These are phyloP conservation scores for Papilio machaon DNA, from an alignment of 1,140 invertebrate species.

Conservation along the genomic window DNA sequence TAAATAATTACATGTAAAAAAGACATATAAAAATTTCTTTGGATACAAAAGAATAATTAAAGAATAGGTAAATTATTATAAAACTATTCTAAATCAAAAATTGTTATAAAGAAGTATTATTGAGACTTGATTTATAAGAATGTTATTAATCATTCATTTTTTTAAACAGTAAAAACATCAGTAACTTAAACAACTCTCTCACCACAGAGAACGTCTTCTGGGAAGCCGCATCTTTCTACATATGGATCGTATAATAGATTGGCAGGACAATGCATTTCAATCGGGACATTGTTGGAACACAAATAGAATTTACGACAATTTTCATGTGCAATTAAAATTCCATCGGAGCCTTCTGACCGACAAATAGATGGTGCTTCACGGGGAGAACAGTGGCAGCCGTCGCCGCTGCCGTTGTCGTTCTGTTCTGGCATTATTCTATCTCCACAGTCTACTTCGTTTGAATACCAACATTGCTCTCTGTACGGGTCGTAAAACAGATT, in stretches of 20 bases:
- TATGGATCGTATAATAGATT: conserved; percentile 42
- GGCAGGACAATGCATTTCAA: conserved; percentile 36
- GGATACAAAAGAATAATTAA: not conserved
- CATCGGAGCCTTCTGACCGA: not conserved
- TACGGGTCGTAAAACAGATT: conserved; percentile 82
- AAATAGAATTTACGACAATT: conserved; percentile 29
- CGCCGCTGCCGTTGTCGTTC: conserved; percentile 1
- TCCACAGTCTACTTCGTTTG: conserved; percentile 78
- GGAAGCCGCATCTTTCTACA: conserved; percentile 63
- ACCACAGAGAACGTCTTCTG: conserved; percentile 77
- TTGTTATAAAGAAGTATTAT: not conserved
- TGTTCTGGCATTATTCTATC: conserved; percentile 45
- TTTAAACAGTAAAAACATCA: conserved; percentile 42
- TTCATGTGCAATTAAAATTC: conserved; percentile 28
- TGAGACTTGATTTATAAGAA: not conserved
- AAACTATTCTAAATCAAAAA: too few relatives aligned
- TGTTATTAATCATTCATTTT: not conserved
- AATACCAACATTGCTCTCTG: conserved; percentile 83
- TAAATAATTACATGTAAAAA: not conserved
- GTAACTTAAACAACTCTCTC: conserved; percentile 31
- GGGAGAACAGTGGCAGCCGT: conserved; percentile 48
- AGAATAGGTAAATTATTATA: not conserved
- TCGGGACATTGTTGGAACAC: conserved; percentile 27
- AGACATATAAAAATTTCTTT: not conserved
- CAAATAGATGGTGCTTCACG: conserved; percentile 42